Percentiles rank a stretch among this genome's conserved stretches.
Conservation (phyloP, 2,888 invertebrate species). For the Tillus elongatus region DNA sequence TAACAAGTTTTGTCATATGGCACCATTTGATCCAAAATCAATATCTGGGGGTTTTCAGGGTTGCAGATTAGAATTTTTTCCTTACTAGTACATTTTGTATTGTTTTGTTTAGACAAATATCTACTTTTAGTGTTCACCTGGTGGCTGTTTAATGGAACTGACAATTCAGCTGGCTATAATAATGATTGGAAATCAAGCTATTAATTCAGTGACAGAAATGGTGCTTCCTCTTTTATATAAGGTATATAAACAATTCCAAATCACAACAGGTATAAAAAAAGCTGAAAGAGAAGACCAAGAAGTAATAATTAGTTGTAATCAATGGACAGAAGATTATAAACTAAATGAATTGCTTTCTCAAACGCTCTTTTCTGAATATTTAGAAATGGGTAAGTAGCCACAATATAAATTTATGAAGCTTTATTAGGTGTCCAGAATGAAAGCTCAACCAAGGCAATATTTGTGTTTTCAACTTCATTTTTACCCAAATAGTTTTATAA, state of each 20-base stretch:
- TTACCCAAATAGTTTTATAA: no score
- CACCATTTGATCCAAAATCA: no score
- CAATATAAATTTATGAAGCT: neutral
- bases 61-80: no score
- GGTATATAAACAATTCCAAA: conserved; percentile 45
- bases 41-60: no score
- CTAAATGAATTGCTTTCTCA: conserved; percentile 54
- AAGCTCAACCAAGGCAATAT: no score
- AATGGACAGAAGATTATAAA: conserved; percentile 68
- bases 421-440: no score
- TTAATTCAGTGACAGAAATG: conserved; percentile 71
- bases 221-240: conserved; percentile 54
- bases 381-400: conserved; percentile 68
- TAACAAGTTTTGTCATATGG: no score
- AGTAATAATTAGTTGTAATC: conserved; percentile 47
- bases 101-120: no score
- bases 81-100: no score
- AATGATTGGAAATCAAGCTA: conserved; percentile 77
- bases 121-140: conserved; percentile 63
- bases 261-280: conserved; percentile 44
- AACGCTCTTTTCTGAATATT: conserved; percentile 70
- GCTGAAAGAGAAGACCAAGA: conserved; percentile 34
- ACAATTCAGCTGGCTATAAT: conserved; percentile 79
- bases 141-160: conserved; percentile 78
- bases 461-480: no score